Base-by-base conservation (phyloP, 2,113 vertebrate species). In the rat (Rattus norvegicus) region DNA sequence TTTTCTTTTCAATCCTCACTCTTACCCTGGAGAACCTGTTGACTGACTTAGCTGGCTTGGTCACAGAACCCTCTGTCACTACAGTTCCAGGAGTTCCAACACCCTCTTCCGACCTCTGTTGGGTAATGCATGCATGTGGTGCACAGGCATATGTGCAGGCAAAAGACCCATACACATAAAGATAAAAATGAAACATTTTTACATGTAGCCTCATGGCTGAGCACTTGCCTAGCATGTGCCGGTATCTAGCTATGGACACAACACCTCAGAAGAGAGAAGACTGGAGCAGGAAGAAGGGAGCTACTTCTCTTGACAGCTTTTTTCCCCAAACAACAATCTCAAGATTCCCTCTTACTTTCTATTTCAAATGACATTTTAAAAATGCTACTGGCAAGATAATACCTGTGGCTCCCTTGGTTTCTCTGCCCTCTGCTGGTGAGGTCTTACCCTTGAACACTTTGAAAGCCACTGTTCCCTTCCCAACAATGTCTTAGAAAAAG, bases 401-500 rank as follows among this genome's bases (percentile, higher is more conserved):
- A 49, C 7, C 16, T 26, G 20, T 36, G 69, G 43, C 63, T 36
- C 20, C 85, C 65, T 52, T 88, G 65, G 65, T n/a, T 70, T 17
- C 86, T 39, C 86, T 88, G 86, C 86, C 67, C 67, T 88, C 67
- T 88, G 36, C 67, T 56, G 67, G 67, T n/a, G 22, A 56, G 67
- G 47, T 70, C 49, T 70, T 33, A 52, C 30, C 85, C 20, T 70
- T 54, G 65, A 88, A 72, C 49, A 88, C 20, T 72, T 39, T 54
- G 86, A 26, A 56, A 88, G 65, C 65, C 24, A 10, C 43, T 4
- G 22, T 8, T 2, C 63, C 63, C 19, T 61, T 65, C 19, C 65
- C 65, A 87, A 5, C 17, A 67, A 36, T 12, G 65, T 72, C 67
- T 72, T 49, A 49, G 84, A 47, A 47, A 47, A 39, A 49, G 43